Conservation (phyloP, 2,113 vertebrate species). For the Paradoxurus hermaphroditus region DNA sequence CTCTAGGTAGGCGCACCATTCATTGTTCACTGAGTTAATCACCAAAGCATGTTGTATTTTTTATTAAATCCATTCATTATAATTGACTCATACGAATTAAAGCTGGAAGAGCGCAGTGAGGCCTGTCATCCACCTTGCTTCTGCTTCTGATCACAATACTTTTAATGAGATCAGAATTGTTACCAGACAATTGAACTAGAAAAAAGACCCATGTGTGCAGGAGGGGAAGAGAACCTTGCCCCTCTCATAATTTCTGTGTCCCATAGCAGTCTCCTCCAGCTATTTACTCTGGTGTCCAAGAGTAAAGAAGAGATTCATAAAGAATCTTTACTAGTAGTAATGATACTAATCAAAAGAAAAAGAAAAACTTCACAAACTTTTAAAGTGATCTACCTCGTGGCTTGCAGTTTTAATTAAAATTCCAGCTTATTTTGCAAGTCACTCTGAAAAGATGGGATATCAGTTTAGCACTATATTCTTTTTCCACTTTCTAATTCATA, state of each 20-base stretch:
- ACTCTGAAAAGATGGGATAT: conserved; percentile 77
- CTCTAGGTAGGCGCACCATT: background rate
- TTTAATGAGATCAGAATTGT: conserved; percentile 26
- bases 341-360: conserved; percentile 48
- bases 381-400: conserved; percentile 69
- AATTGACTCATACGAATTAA: background rate
- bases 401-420: conserved; percentile 82
- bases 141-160: background rate
- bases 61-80: conserved; percentile 57
- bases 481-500: conserved; percentile 64
- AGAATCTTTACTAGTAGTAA: conserved; percentile 45
- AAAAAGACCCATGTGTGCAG: background rate
- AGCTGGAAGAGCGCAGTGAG: background rate
- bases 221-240: background rate
- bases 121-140: background rate
- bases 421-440: conserved; percentile 77
- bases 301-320: no score
- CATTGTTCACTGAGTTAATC: background rate
- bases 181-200: conserved; percentile 2
- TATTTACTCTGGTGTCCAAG: conserved; percentile 51
- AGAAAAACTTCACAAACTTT: conserved; percentile 63
- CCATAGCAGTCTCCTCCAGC: background rate
- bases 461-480: conserved; percentile 69
- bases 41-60: background rate
- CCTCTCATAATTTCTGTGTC: background rate